Evolutionary conservation across 1,140 invertebrate genomes (phyloP), one percentile per base, ranked within the genome.

Genomic region (Coelopa frigida): DNA sequence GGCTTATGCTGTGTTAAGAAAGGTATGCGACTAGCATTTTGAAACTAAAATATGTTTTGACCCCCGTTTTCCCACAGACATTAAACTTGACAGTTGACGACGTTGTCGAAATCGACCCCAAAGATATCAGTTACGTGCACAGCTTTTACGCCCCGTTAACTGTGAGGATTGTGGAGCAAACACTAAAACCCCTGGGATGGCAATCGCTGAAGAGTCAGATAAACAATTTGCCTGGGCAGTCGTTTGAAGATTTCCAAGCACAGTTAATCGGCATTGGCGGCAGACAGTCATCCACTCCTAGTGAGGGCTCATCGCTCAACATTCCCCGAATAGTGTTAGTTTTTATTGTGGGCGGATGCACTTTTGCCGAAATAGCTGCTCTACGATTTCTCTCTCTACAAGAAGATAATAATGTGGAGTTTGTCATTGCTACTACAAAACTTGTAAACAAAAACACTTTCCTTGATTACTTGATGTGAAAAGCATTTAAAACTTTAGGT

Each of bases 261-360:
- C 61, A 73, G 17, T 67, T 75, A 33, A 70, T 75, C 11, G 73
- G 73, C 51, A 70, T 71, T 7, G 70, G 58, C 10, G 64, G 61
- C 8, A 53, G 76, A 3, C 68, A 76, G 8, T 73, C 78, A 48
- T 80, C 79, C 3, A 75, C 80, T 31, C 76, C 77, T 0, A 82
- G 79, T 49, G 77, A 84, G 54, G 78, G 75, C 48, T 84, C 81
- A 0, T 73, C 75, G 37, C 75, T 77, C 7, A 84, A 89, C 49
- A 77, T 77, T 36, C 78, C 84, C 1, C 80, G 80, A 58, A 81
- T 93, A 1, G 83, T 94, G n/a, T 68, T 98, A 5, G 89, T 98
- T 1, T 92, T 95, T 63, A 96, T 97, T 63, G 83, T 98, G 17
- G 94, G 95, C 10, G 95, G 95, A 3, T 94, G 93, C 63, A 98